Evolutionary conservation across 2,113 vertebrate genomes (phyloP).

Genomic region (Nesogale talazaci): DNA sequence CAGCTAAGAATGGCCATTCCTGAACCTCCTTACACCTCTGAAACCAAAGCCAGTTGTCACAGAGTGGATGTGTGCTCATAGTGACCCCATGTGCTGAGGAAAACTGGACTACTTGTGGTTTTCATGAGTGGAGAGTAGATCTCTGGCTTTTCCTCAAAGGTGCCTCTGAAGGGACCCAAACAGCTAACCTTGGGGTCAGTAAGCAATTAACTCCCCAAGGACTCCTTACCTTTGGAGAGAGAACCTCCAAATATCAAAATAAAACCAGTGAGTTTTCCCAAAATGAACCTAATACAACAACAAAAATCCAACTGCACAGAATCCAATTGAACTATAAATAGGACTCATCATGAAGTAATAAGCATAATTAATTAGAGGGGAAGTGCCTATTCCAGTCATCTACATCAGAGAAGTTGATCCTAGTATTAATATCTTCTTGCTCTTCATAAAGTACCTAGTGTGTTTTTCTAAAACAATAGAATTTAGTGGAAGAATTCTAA

Average conservation of each 20-base stretch:
- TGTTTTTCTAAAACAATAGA: not conserved
- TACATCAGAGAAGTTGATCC: not conserved
- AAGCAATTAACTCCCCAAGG: not conserved
- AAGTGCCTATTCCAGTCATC: not conserved
- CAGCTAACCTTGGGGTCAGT: not conserved
- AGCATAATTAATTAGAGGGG: not conserved
- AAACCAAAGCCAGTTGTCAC: not conserved
- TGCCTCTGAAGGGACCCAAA: not conserved
- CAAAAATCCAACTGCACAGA: not conserved
- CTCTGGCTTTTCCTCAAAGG: not conserved
- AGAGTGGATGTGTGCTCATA: not conserved
- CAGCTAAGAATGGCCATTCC: not conserved
- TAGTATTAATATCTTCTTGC: not conserved
- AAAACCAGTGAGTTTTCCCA: not conserved
- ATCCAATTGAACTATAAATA: not conserved
- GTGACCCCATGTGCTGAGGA: not conserved
- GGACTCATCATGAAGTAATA: conserved; percentile 13
- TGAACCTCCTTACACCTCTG: not conserved
- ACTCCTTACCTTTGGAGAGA: not conserved
- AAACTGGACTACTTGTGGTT: not conserved
- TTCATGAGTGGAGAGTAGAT: not conserved
- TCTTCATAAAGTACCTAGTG: not conserved
- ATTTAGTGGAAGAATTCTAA: not conserved
- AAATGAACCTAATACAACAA: not conserved
- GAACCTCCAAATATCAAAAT: not conserved